These are phyloP conservation scores for Oscheius myriophilus DNA, from an alignment of 2,888 invertebrate genomes.

Conservation along the genomic window DNA sequence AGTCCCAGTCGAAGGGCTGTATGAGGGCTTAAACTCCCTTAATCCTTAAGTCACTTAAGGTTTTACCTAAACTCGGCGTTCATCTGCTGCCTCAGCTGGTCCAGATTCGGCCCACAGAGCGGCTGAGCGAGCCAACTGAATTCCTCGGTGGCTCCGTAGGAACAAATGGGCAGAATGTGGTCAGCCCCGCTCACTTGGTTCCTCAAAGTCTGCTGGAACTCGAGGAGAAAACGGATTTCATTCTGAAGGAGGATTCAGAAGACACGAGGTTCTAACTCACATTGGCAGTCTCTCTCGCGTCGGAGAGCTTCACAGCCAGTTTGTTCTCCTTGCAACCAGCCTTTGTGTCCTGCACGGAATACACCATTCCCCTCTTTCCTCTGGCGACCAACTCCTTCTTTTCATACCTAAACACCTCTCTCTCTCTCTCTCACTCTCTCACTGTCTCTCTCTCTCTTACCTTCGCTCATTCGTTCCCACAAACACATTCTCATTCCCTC, in stretches of 20 bases:
- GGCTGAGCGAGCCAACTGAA: conserved; percentile 10
- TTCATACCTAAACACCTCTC: background rate
- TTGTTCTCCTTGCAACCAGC: conserved; percentile 42
- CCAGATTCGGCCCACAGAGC: conserved; percentile 15
- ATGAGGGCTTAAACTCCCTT: background rate
- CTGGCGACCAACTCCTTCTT: background rate
- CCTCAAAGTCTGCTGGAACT: conserved; percentile 15
- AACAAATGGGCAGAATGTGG: conserved; percentile 16
- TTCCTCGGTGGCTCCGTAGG: conserved; percentile 11
- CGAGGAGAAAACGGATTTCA: conserved; percentile 10
- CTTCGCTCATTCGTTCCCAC: background rate
- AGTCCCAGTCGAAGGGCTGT: conserved; percentile 14
- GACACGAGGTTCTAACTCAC: background rate
- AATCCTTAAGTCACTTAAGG: background rate
- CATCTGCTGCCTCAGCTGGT: background rate
- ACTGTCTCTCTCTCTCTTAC: background rate
- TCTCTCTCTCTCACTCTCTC: background rate
- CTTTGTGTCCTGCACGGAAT: background rate
- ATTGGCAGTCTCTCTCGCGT: no score
- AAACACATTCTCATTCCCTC: background rate
- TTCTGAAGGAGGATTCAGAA: background rate
- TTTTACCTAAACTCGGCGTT: conserved; percentile 3
- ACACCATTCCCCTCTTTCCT: conserved; percentile 11
- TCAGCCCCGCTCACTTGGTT: conserved; percentile 2
- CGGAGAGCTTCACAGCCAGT: conserved; percentile 34